Evolutionary conservation across 2,888 invertebrate genomes (phyloP), one percentile per base, ranked within the genome.

Genomic region (Dryomyza anilis): DNA sequence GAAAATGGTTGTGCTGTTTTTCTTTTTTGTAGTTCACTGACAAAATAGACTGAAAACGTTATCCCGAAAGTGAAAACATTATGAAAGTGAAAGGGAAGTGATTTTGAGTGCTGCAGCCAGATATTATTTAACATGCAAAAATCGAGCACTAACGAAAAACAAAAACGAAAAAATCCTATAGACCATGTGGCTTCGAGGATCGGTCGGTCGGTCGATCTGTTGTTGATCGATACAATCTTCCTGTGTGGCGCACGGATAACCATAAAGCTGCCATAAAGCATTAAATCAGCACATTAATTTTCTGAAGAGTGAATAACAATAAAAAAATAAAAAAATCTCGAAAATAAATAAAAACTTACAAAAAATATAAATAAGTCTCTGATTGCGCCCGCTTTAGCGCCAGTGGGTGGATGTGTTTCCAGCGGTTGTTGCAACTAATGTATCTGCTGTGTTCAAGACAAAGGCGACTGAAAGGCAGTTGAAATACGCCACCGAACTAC

Each of bases 231-330:
- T 46, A 8, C 21, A 21, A 59, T 59, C 46, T 59, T 59, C 33
- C 45, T 67, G 62, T 67, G 67, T 64, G 67, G 64, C n/a, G n/a
- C 67, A 67, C 65, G 67, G 53, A 65, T 60, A 63, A 45, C 48
- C 64, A 65, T 67, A 67, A 65, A 67, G 62, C 50, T 63, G 65
- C 63, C 61, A 63, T 59, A 63, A 53, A 65, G 55, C 65, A 65
- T 65, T 63, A 65, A 67, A 63, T 67, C 67, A 56, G 55, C 59
- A 65, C 67, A 67, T 67, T 67, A 64, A 67, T 62, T 67, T 67
- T 67, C 53, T 67, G 62, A 62, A 55, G 64, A 67, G 67, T 64
- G 64, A 64, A 67, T 67, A 64, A 67, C n/a, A n/a, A n/a, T n/a
- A n/a, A n/a, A n/a, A n/a, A n/a, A n/a, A n/a, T n/a, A n/a, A n/a